Percentiles rank a stretch among this genome's conserved stretches.
Conservation (phyloP, 2,888 invertebrate species). For the Vanessa cardui region DNA sequence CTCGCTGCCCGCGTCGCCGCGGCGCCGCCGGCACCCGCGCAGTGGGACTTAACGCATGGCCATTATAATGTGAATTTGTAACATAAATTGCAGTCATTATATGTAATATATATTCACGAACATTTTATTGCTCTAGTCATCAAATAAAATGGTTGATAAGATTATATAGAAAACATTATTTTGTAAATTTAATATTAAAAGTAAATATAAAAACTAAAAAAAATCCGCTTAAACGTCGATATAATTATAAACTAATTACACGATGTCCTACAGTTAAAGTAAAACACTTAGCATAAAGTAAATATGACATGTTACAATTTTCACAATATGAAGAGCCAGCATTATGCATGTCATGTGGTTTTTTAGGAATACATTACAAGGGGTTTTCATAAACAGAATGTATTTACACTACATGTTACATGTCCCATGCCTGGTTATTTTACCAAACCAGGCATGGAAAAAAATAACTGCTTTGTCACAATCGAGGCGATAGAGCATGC, state of each 20-base stretch:
- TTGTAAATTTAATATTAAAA: too few species aligned
- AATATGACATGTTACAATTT: slow-evolving; percentile 11
- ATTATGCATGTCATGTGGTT: slow-evolving; percentile 47
- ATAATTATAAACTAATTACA: too few species aligned
- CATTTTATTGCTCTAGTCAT: too few species aligned
- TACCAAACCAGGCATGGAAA: not conserved
- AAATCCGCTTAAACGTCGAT: too few species aligned
- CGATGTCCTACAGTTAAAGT: not conserved
- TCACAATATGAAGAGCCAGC: slow-evolving; percentile 11
- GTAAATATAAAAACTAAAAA: too few species aligned
- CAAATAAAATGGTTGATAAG: too few species aligned
- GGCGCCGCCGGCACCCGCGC: not conserved
- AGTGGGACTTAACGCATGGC: not conserved
- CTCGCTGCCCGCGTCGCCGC: too few species aligned
- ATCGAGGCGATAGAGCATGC: slow-evolving; percentile 7
- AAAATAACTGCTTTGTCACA: slow-evolving; percentile 5
- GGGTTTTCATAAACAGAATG: not conserved
- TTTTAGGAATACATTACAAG: slow-evolving; percentile 1
- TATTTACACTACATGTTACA: slow-evolving; percentile 6
- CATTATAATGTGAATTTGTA: not conserved
- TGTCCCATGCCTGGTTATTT: not conserved
- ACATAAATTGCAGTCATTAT: too few species aligned
- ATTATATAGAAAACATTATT: too few species aligned
- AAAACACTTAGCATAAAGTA: not conserved
- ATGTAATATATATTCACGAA: too few species aligned